Evolutionary conservation across 2,797 vertebrate species (phyloP), one percentile per base, ranked within the genome.

Genomic region (Etheostoma nigrum): DNA sequence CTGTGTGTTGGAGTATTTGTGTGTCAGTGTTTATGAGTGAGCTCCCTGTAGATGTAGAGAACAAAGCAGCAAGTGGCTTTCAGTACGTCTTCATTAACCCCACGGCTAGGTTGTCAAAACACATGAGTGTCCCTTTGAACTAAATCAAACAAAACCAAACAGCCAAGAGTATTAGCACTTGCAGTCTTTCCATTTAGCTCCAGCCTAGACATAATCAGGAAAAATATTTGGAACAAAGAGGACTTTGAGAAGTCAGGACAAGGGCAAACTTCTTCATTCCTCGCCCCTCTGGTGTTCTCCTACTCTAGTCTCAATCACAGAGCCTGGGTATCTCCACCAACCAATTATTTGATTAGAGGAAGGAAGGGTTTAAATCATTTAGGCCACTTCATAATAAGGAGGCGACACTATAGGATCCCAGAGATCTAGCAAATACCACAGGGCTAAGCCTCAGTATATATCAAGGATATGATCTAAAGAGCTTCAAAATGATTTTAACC

Each of bases 341-440:
- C 89, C 92, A 94, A 95, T 95, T 95, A 94, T 95, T 95, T 95
- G 94, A 95, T 95, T 93, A 95, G 91, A 90, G 59, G 55, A 76
- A 85, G 83, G 85, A 91, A 75, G 85, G 78, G 88, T 90, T 92
- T 91, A 85, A 91, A 89, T 91, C 91, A 91, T 93, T 91, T 86
- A 89, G 89, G 67, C 78, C 74, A 84, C 81, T 87, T 89, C 75
- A 69, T 95, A 93, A 94, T 92, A 88, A 92, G 85, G 71, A 86
- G 79, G 79, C 74, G 85, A 87, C 76, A 75, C 69, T 80, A 67
- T 74, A 80, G 81, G 81, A 91, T 91, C 80, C 86, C 72, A 79
- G 73, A 84, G 87, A 93, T 92, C 83, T 70, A 72, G 84, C 70
- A 86, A 91, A 90, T 85, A 83, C 74, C 68, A 86, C 81, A 82